Percentiles rank a stretch among this genome's conserved stretches.
Conservation (phyloP, 1,140 invertebrate genomes). For the Pseudomyrmex flavicornis region DNA sequence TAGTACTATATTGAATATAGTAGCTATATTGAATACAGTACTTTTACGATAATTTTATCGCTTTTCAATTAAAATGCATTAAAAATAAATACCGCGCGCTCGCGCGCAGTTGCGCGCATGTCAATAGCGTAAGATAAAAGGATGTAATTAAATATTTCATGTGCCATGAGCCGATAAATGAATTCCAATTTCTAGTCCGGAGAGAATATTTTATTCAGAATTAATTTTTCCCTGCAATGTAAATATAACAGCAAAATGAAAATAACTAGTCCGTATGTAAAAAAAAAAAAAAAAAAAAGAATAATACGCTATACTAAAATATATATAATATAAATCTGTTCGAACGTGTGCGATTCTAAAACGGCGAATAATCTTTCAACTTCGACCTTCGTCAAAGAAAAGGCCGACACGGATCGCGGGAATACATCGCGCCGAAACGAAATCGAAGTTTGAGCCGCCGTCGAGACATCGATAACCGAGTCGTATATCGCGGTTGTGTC, state of each 20-base stretch:
- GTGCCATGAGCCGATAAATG: background rate
- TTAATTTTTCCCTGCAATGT: background rate
- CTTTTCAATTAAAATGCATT: slow-evolving; percentile 33
- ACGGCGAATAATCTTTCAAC: slow-evolving; percentile 39
- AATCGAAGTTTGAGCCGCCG: slow-evolving; percentile 43
- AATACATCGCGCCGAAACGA: slow-evolving; percentile 39
- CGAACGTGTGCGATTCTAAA: background rate
- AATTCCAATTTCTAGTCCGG: background rate
- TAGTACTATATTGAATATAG: background rate
- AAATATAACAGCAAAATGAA: background rate
- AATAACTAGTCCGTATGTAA: background rate
- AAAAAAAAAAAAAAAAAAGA: background rate
- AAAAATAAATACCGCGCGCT: slow-evolving; percentile 7
- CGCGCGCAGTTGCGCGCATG: too few species aligned
- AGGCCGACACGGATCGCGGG: slow-evolving; percentile 32
- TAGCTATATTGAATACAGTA: background rate
- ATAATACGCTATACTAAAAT: background rate
- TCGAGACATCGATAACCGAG: slow-evolving; percentile 55
- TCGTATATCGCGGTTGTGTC: slow-evolving; percentile 52
- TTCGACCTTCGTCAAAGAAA: slow-evolving; percentile 9
- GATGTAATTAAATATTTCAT: slow-evolving; percentile 23
- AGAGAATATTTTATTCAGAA: background rate
- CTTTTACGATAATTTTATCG: background rate
- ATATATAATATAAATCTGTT: slow-evolving; percentile 3
- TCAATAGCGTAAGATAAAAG: background rate